Percentiles rank a stretch among this genome's conserved stretches.
phyloP scores from a whole-genome alignment of 2,113 vertebrate genomes.

The Onychostruthus taczanowskii region DNA sequence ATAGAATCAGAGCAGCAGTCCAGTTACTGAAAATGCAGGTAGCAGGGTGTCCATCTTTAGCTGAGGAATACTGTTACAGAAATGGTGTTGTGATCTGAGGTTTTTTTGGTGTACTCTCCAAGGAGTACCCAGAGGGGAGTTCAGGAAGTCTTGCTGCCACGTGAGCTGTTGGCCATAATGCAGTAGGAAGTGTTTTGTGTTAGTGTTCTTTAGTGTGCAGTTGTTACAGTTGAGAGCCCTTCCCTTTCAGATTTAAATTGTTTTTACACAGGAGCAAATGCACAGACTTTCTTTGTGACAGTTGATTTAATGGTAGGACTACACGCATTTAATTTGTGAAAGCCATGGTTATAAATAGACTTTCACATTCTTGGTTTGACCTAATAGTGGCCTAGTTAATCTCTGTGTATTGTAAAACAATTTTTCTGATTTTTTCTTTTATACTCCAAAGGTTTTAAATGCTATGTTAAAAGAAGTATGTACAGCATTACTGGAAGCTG shows the following conservation, averaged over 20 bases:
- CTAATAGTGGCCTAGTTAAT: neutral
- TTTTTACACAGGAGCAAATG: neutral
- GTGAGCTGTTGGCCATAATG: neutral
- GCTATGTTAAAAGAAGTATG: constrained; percentile 99
- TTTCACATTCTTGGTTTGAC: neutral
- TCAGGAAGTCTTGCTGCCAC: neutral
- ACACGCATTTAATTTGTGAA: neutral
- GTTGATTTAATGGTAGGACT: neutral
- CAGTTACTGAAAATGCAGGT: neutral
- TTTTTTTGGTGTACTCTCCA: neutral
- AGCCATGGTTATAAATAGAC: neutral
- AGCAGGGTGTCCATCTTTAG: neutral
- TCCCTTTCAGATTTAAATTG: neutral
- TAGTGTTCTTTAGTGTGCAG: neutral
- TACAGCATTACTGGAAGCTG: constrained; percentile 94
- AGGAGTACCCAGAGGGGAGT: neutral
- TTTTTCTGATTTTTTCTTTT: constrained; percentile 37
- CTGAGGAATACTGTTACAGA: neutral
- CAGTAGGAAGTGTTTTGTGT: neutral
- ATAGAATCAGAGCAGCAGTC: neutral
- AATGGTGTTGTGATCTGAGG: neutral
- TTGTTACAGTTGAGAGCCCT: neutral
- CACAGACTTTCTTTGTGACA: neutral
- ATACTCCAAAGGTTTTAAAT: constrained; percentile 86
- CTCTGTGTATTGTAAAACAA: neutral